A percentile compares a stretch with the other conserved stretches of the same genome.
Conservation (phyloP, 2,888 invertebrate genomes). For the Parascotia fuliginaria region DNA sequence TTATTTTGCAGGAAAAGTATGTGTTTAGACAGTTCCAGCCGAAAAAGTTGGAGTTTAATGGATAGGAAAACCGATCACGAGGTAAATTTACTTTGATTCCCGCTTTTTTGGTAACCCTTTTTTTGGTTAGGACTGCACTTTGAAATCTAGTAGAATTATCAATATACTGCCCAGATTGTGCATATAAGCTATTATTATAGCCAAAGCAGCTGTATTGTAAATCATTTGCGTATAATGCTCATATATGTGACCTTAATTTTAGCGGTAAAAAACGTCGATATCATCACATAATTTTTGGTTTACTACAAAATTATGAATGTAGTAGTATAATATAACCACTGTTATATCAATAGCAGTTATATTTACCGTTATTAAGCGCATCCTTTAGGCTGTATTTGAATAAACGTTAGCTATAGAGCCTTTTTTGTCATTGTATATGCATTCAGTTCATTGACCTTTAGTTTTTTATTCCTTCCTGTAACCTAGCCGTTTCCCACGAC, state of each 20-base stretch:
- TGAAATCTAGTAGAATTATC: not conserved
- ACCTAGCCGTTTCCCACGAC: too few relatives aligned
- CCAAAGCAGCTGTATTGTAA: not conserved
- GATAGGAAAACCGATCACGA: slow-evolving; percentile 76
- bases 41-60: slow-evolving; percentile 80
- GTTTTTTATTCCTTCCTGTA: not conserved
- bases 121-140: slow-evolving; percentile 55
- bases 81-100: slow-evolving; percentile 61
- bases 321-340: too few relatives aligned
- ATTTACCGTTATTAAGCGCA: too few relatives aligned
- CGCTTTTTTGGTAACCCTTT: slow-evolving; percentile 57
- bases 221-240: not conserved
- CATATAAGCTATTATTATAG: not conserved
- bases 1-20: slow-evolving; percentile 69
- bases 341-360: too few relatives aligned
- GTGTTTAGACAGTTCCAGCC: slow-evolving; percentile 61
- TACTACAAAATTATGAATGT: too few relatives aligned
- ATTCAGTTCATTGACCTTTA: slow-evolving; percentile 24
- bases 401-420: not conserved
- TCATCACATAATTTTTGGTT: not conserved
- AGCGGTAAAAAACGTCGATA: not conserved
- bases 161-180: not conserved
- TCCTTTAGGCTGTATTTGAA: not conserved
- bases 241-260: not conserved
- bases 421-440: slow-evolving; percentile 8